A percentile compares a stretch with the other conserved stretches of the same genome.
phyloP scores from a whole-genome alignment of 2,888 invertebrate species.

The Caenorhabditis sp. region DNA sequence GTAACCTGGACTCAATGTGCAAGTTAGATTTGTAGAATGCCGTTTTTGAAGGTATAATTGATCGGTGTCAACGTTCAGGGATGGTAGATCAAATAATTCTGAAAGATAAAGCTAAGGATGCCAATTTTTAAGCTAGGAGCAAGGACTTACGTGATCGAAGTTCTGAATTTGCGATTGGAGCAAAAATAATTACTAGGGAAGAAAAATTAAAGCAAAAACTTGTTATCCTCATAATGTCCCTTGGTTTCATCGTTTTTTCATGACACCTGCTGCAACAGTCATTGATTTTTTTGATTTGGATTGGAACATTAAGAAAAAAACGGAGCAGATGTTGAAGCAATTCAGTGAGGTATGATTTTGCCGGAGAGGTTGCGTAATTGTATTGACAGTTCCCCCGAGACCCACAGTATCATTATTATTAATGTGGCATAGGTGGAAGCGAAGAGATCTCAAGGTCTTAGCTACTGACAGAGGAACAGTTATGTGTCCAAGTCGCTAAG shows the following conservation, averaged over 20 bases:
- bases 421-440: constrained; percentile 26
- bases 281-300: too few relatives aligned
- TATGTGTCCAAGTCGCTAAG: constrained; percentile 14
- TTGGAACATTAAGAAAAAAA: constrained; percentile 11
- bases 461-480: constrained; percentile 10
- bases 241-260: constrained; percentile 42
- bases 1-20: constrained; percentile 69
- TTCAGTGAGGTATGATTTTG: constrained; percentile 55
- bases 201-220: constrained; percentile 16
- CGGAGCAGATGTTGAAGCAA: constrained; percentile 56
- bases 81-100: constrained; percentile 74
- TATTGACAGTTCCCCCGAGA: constrained; percentile 61
- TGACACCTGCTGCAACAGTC: constrained; percentile 38
- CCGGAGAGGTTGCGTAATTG: constrained; percentile 60
- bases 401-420: constrained; percentile 64
- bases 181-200: constrained; percentile 1
- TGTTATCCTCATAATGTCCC: constrained; percentile 1
- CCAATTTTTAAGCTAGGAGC: neutral
- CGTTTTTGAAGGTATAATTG: constrained; percentile 68
- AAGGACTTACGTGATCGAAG: constrained; percentile 35
- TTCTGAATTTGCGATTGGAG: neutral
- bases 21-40: constrained; percentile 65
- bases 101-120: constrained; percentile 13
- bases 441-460: constrained; percentile 51
- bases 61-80: constrained; percentile 66